Evolutionary conservation across 1,140 invertebrate species (phyloP).

Genomic region (Brachionus plicatilis): DNA sequence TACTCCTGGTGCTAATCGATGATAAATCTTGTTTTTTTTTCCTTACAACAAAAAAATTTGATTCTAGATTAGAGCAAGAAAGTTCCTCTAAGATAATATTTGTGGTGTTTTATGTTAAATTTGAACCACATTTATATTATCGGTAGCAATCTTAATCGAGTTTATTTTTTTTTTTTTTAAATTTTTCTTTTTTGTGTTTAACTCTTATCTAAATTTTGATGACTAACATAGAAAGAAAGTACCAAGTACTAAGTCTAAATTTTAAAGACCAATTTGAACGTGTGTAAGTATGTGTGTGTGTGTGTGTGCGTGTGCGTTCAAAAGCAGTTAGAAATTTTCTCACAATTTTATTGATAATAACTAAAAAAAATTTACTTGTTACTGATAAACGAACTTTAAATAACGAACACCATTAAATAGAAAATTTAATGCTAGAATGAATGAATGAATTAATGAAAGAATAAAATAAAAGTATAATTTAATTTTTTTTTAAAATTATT

Average conservation of each 20-base stretch:
- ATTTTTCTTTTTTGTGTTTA: not conserved
- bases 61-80: not conserved
- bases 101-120: not conserved
- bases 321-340: slow-evolving; percentile 16
- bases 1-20: not conserved
- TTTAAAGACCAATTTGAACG: not conserved
- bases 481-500: not conserved
- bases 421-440: not conserved
- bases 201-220: not conserved
- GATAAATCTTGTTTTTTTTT: not conserved
- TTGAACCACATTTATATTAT: not conserved
- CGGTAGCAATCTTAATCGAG: not conserved
- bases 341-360: not conserved
- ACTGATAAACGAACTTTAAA: not conserved
- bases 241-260: slow-evolving; percentile 30
- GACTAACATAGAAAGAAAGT: not conserved
- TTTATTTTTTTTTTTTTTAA: not conserved
- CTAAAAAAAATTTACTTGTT: not conserved
- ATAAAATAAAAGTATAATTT: not conserved
- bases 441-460: not conserved
- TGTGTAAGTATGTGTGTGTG: no score
- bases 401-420: not conserved
- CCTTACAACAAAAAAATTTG: not conserved
- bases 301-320: not conserved
- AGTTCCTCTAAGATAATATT: not conserved